Percentiles rank a stretch among this genome's conserved stretches.
Evolutionary conservation across 1,140 invertebrate genomes (phyloP).

Genomic region (Zaprionus inermis): DNA sequence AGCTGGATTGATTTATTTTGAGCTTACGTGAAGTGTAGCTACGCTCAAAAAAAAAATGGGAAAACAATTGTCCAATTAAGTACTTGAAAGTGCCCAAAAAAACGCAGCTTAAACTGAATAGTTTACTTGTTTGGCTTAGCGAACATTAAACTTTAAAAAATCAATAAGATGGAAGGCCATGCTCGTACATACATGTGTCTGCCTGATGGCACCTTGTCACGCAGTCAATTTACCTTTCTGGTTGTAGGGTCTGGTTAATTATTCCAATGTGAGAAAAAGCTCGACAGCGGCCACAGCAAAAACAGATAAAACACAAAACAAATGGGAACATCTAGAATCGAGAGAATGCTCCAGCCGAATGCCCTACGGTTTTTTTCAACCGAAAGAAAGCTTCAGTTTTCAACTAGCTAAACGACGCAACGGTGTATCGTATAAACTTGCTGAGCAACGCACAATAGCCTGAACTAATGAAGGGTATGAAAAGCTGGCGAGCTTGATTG

Average conservation of each 20-base stretch:
- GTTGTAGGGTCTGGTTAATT: conserved; percentile 12
- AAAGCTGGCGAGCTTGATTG: conserved; percentile 14
- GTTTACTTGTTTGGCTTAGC: too few relatives aligned
- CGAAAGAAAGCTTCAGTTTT: not conserved
- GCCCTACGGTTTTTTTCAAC: not conserved
- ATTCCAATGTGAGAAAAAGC: conserved; percentile 36
- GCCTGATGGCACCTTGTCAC: not conserved
- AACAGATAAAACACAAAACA: not conserved
- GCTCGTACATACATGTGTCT: not conserved
- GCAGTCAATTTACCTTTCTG: conserved; percentile 1
- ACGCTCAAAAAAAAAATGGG: too few relatives aligned
- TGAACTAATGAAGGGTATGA: not conserved
- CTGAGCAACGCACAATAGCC: not conserved
- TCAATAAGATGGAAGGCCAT: too few relatives aligned
- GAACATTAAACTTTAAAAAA: too few relatives aligned
- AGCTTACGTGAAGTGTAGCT: too few relatives aligned
- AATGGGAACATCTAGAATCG: not conserved
- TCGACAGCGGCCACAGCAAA: not conserved
- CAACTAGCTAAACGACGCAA: not conserved
- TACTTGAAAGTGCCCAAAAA: too few relatives aligned
- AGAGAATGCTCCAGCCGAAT: not conserved
- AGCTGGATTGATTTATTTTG: too few relatives aligned
- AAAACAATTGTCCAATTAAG: too few relatives aligned
- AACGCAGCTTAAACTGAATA: too few relatives aligned
- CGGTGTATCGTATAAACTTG: not conserved